Conservation (phyloP, 2,888 invertebrate species). For the Xestia xanthographa region DNA sequence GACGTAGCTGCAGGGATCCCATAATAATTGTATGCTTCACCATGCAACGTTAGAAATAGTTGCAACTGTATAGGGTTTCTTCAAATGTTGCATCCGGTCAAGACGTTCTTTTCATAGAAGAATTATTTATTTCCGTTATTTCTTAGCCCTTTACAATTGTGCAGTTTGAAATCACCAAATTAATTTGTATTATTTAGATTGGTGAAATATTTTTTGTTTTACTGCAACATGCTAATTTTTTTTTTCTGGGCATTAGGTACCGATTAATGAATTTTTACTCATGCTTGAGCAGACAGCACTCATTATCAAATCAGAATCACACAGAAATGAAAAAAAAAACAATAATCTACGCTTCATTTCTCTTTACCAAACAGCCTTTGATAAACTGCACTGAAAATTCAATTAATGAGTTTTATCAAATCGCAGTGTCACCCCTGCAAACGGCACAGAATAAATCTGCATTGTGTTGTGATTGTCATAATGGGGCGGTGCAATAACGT, state of each 20-base stretch:
- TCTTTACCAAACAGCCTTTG: slow-evolving; percentile 34
- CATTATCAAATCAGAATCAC: slow-evolving; percentile 5
- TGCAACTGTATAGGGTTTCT: slow-evolving; percentile 72
- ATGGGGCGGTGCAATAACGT: slow-evolving; percentile 76
- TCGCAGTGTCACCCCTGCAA: slow-evolving; percentile 76
- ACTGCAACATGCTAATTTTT: not conserved
- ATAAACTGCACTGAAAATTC: slow-evolving; percentile 48
- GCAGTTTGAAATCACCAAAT: not conserved
- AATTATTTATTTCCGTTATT: slow-evolving; percentile 60
- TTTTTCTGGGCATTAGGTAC: not conserved
- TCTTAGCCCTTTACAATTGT: slow-evolving; percentile 50
- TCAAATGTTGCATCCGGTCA: slow-evolving; percentile 75
- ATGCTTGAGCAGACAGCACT: slow-evolving; percentile 8
- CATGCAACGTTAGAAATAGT: slow-evolving; percentile 77
- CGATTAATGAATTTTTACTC: not conserved
- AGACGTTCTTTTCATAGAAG: slow-evolving; percentile 60
- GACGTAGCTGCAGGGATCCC: slow-evolving; percentile 83
- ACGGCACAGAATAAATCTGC: slow-evolving; percentile 76
- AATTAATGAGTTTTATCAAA: slow-evolving; percentile 65
- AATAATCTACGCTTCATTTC: slow-evolving; percentile 36
- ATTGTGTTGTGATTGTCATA: slow-evolving; percentile 80
- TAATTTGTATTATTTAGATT: not conserved
- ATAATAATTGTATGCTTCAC: slow-evolving; percentile 74
- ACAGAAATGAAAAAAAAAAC: slow-evolving; percentile 19
- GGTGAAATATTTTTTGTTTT: not conserved